phyloP scores from a whole-genome alignment of 1,140 invertebrate species.

The Coboldia fuscipes region DNA sequence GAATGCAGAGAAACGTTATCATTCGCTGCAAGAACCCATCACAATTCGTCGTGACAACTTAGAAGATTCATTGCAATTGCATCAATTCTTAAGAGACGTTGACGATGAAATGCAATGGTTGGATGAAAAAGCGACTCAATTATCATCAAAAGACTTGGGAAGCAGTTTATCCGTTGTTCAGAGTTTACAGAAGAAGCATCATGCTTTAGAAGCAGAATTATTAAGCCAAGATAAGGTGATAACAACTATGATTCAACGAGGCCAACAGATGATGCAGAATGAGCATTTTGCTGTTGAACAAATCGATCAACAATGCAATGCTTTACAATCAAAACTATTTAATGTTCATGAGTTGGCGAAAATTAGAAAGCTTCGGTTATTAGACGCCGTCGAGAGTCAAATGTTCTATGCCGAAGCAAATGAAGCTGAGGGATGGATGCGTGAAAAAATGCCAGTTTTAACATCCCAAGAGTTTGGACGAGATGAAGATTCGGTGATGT shows the following conservation, averaged over 20 bases:
- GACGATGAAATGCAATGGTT: conserved; percentile 75
- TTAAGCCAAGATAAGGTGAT: conserved; percentile 61
- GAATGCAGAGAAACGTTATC: conserved; percentile 48
- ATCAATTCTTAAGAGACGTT: conserved; percentile 67
- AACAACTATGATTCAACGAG: conserved; percentile 40
- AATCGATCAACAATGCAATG: conserved; percentile 29
- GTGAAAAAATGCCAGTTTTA: conserved; percentile 56
- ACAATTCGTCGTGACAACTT: conserved; percentile 75
- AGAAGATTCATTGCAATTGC: conserved; percentile 64
- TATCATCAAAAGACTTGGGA: conserved; percentile 54
- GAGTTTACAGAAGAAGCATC: conserved; percentile 90
- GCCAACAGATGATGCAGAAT: conserved; percentile 55
- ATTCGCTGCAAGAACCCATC: conserved; percentile 68
- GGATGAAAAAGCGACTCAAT: conserved; percentile 65
- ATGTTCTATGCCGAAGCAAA: conserved; percentile 71
- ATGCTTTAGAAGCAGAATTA: conserved; percentile 64
- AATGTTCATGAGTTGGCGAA: conserved; percentile 26
- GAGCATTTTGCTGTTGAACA: conserved; percentile 59
- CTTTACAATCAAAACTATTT: not conserved
- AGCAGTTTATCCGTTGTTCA: conserved; percentile 70
- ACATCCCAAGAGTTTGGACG: conserved; percentile 58
- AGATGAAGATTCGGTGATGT: conserved; percentile 70
- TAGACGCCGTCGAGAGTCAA: conserved; percentile 70
- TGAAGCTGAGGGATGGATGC: conserved; percentile 73
- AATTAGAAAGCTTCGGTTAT: conserved; percentile 41